These are phyloP conservation scores for Cerastis leucographa DNA, from an alignment of 2,888 invertebrate species.

Conservation along the genomic window DNA sequence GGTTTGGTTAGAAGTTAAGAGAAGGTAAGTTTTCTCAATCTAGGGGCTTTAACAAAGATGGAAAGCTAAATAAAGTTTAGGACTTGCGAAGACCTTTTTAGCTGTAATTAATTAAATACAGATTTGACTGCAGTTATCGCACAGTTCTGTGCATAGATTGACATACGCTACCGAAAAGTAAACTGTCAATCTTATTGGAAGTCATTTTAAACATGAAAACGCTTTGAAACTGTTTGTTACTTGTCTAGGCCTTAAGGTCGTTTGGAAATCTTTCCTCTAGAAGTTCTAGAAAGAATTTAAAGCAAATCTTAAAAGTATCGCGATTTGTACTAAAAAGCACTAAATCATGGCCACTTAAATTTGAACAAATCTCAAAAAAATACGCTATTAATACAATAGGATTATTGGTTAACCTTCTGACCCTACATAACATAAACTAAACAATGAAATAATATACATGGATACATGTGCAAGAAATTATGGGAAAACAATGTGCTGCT, in stretches of 20 bases:
- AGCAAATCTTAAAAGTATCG: not conserved
- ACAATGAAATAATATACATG: constrained; percentile 57
- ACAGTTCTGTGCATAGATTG: not conserved
- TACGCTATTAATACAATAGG: constrained; percentile 14
- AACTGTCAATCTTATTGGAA: not conserved
- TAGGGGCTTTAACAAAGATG: too few species aligned
- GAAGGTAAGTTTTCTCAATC: not conserved
- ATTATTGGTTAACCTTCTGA: constrained; percentile 38
- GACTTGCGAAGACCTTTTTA: not conserved
- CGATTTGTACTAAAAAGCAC: not conserved
- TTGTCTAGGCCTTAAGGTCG: not conserved
- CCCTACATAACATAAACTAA: constrained; percentile 46
- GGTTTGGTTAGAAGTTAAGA: not conserved
- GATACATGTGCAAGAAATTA: constrained; percentile 45
- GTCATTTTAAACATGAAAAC: not conserved
- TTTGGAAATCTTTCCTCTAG: not conserved
- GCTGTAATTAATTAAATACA: not conserved
- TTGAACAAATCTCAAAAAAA: constrained; percentile 17
- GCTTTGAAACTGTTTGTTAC: not conserved
- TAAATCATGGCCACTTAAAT: not conserved
- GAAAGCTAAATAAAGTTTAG: not conserved
- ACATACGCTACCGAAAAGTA: not conserved
- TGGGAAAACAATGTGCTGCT: constrained; percentile 52
- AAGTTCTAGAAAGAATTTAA: too few species aligned
- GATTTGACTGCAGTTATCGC: not conserved